Base-by-base conservation (phyloP, 2,113 vertebrate genomes). In the Chaetodon trifascialis region DNA sequence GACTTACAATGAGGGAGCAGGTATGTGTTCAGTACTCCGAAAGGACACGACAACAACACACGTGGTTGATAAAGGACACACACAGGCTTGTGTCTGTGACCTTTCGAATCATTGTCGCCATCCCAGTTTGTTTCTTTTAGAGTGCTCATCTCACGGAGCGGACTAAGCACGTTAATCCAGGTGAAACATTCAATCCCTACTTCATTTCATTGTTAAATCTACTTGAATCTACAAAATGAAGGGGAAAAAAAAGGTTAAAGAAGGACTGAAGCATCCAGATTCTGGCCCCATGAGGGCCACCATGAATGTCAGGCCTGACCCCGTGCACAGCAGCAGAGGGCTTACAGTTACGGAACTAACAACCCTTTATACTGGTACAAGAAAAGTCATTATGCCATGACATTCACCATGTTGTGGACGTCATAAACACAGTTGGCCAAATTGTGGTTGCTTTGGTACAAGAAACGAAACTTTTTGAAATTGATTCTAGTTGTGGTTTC, bases 101-200 rank as follows among this genome's bases (percentile, higher is more conserved):
- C 49, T 79, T 86, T 84, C 46, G 55, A 34, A 36, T 73, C 49
- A 52, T 62, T 79, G 66, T 81, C 75, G 47, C 23, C 40, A 23
- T 75, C 79, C 38, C 5, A 64, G 63, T 54, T 54, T 60, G 11
- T 3, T 72, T 80, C 51, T 73, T 73, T 67, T 34, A 25, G 36
- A 60, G 21, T 38, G 42, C 11, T 73, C n/a, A 46, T 74, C 73
- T 36, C 17, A 52, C 1, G 5, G 52, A 69, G 46, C 21, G 19
- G 44, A 51, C 30, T 21, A 15, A 73, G 16, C 16, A 36, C 1
- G 15, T 77, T 71, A 71, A 80, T 80, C 73, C 73, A 80, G 79
- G 46, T 73, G 55, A 65, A 73, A 69, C 8, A 3, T n/a, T 34
- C 62, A 51, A 65, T 73, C 66, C 25, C 60, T 56, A 60, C n/a